These are phyloP conservation scores for Patella ulyssiponensis DNA, from an alignment of 2,888 invertebrate species.

Conservation along the genomic window DNA sequence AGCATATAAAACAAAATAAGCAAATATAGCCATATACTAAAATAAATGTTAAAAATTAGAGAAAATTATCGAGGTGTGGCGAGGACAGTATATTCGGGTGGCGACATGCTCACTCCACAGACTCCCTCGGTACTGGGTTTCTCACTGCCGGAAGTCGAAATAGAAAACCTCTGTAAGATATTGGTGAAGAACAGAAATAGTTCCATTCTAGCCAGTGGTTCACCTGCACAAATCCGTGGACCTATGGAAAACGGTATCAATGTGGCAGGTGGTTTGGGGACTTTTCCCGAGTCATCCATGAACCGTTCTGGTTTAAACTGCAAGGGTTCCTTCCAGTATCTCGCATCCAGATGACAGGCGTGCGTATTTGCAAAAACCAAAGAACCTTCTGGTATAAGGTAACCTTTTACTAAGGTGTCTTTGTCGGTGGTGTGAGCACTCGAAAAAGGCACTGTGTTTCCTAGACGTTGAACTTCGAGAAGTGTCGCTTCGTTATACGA, in stretches of 20 bases:
- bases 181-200: conserved; percentile 45
- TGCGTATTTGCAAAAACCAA: conserved; percentile 2
- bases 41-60: too few species aligned
- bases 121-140: conserved; percentile 7
- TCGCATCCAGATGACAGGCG: conserved; percentile 14
- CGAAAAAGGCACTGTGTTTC: neutral
- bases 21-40: too few species aligned
- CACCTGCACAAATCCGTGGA: conserved; percentile 47
- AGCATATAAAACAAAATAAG: too few species aligned
- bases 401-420: conserved; percentile 17
- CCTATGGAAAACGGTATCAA: conserved; percentile 45
- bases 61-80: neutral
- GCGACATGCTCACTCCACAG: conserved; percentile 23
- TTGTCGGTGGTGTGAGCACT: neutral
- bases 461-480: conserved; percentile 17
- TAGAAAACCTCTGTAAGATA: conserved; percentile 38
- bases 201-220: conserved; percentile 46
- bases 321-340: conserved; percentile 17
- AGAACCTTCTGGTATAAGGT: conserved; percentile 16
- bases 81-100: neutral
- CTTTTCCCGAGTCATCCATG: conserved; percentile 3
- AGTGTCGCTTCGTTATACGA: conserved; percentile 18
- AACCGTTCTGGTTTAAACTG: conserved; percentile 22
- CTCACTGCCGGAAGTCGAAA: conserved; percentile 12
- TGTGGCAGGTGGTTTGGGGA: conserved; percentile 16